Conservation (phyloP, 1,140 invertebrate species). For the Drosophila bifasciata region DNA sequence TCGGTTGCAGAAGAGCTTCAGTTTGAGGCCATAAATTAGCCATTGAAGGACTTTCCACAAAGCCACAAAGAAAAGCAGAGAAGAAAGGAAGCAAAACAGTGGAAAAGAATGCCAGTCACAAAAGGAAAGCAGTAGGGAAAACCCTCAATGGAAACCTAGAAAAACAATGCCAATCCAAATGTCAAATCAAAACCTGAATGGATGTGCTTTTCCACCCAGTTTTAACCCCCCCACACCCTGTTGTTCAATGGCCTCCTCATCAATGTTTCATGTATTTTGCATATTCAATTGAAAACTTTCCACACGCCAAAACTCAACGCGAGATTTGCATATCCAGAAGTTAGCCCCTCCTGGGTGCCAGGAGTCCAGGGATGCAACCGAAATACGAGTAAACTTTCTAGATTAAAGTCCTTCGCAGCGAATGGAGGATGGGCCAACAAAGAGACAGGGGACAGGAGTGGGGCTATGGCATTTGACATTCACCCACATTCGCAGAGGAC, state of each 20-base stretch:
- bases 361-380: conserved; percentile 19
- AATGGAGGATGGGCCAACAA: conserved; percentile 2
- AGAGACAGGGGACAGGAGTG: neutral
- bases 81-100: no score
- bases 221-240: neutral
- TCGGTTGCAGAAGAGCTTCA: neutral
- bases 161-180: conserved; percentile 23
- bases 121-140: no score
- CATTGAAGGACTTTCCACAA: neutral
- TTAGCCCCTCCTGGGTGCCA: neutral
- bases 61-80: no score
- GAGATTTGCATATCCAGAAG: conserved; percentile 33
- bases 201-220: no score
- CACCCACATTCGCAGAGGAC: conserved; percentile 23
- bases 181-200: conserved; percentile 30
- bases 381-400: conserved; percentile 31
- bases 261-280: conserved; percentile 28
- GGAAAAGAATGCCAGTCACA: no score
- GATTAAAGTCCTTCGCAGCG: conserved; percentile 22
- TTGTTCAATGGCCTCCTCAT: neutral
- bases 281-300: conserved; percentile 51
- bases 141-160: no score
- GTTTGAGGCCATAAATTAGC: conserved; percentile 24
- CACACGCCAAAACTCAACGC: conserved; percentile 11
- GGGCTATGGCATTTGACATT: conserved; percentile 46